Conservation (phyloP, 2,888 invertebrate species). For the Lithophane socia region DNA sequence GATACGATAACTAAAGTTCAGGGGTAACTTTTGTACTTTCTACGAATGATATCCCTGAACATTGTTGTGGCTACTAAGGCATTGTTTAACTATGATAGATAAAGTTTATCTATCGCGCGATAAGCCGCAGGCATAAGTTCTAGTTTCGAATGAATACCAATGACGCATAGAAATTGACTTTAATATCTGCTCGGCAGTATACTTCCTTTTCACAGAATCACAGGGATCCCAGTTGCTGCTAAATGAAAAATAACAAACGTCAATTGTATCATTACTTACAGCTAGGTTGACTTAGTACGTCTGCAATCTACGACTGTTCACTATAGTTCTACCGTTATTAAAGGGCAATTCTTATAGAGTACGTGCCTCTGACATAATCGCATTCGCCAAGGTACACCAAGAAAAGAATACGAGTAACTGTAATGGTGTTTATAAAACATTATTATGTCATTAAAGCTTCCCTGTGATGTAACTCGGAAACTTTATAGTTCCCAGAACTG, state of each 20-base stretch:
- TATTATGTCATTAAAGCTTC: conserved; percentile 69
- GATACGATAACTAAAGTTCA: not conserved
- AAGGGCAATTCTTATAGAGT: conserved; percentile 86
- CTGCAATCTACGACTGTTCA: conserved; percentile 87
- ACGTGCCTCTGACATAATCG: conserved; percentile 86
- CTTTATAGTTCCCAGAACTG: conserved; percentile 74
- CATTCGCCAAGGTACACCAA: conserved; percentile 78
- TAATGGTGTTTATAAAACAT: conserved; percentile 70
- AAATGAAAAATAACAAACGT: conserved; percentile 80
- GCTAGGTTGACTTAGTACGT: conserved; percentile 84
- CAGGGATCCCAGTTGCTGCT: conserved; percentile 63
- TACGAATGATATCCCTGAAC: not conserved
- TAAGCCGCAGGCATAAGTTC: conserved; percentile 15
- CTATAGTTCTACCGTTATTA: conserved; percentile 86
- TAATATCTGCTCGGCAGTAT: conserved; percentile 19
- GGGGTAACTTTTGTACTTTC: not conserved
- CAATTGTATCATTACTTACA: conserved; percentile 88
- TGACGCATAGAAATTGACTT: conserved; percentile 27
- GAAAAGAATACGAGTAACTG: conserved; percentile 76
- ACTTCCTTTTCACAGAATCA: conserved; percentile 21
- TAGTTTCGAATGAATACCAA: conserved; percentile 35
- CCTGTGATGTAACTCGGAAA: conserved; percentile 66
- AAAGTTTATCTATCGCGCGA: conserved; percentile 1
- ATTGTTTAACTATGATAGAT: conserved; percentile 1
- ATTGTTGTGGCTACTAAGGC: not conserved